A percentile compares a stretch with the other conserved stretches of the same genome.
Evolutionary conservation across 2,888 invertebrate genomes (phyloP).

Genomic region (Spicauda simplicius): DNA sequence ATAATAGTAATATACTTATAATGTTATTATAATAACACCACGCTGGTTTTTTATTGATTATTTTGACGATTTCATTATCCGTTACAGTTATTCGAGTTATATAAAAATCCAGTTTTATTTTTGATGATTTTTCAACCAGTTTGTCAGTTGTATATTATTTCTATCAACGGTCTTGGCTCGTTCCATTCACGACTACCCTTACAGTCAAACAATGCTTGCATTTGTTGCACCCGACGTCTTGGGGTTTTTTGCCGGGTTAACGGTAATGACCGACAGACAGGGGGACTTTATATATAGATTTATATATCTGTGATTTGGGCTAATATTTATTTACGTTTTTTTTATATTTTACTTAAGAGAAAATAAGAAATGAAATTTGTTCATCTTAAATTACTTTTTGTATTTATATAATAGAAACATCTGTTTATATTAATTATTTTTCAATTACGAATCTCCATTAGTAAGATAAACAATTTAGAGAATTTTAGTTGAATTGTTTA

Average conservation of each 20-base stretch:
- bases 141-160: slow-evolving; percentile 18
- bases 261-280: slow-evolving; percentile 41
- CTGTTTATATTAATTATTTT: too few relatives aligned
- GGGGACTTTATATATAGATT: slow-evolving; percentile 30
- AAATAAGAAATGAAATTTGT: too few relatives aligned
- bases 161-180: slow-evolving; percentile 30
- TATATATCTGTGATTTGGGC: slow-evolving; percentile 7
- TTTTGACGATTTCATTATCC: not conserved
- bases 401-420: too few relatives aligned
- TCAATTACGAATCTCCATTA: too few relatives aligned
- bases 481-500: too few relatives aligned
- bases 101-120: slow-evolving; percentile 28
- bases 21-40: too few relatives aligned
- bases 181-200: slow-evolving; percentile 33
- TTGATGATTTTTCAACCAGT: slow-evolving; percentile 30
- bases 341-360: not conserved
- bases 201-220: slow-evolving; percentile 34
- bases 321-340: not conserved
- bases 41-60: not conserved
- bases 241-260: slow-evolving; percentile 43
- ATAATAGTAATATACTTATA: too few relatives aligned
- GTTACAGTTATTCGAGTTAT: not conserved
- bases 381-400: too few relatives aligned
- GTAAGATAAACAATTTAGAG: too few relatives aligned
- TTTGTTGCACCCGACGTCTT: slow-evolving; percentile 43